Evolutionary conservation across 2,888 invertebrate genomes (phyloP).

Genomic region (Macaria notata): DNA sequence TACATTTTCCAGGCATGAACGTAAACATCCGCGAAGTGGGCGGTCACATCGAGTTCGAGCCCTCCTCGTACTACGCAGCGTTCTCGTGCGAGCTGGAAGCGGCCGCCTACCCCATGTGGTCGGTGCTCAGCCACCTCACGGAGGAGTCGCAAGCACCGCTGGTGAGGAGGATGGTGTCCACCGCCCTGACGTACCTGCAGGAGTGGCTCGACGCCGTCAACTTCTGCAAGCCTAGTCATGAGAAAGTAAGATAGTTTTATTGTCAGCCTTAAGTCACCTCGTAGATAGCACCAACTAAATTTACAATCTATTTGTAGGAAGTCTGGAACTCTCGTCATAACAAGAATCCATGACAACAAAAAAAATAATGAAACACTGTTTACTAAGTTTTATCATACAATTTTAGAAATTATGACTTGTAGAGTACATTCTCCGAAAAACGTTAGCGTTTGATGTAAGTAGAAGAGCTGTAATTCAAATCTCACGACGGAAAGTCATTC

Average conservation of each 20-base stretch:
- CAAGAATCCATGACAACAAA: too few species aligned
- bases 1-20: constrained; percentile 91
- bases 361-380: too few species aligned
- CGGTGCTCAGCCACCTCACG: constrained; percentile 93
- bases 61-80: constrained; percentile 98
- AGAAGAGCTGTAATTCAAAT: too few species aligned
- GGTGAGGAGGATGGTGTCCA: constrained; percentile 88
- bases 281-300: too few species aligned
- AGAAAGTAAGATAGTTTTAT: neutral
- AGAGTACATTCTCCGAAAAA: too few species aligned
- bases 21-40: constrained; percentile 95
- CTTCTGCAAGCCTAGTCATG: constrained; percentile 81
- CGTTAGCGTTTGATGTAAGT: too few species aligned
- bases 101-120: constrained; percentile 99
- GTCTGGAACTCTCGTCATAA: too few species aligned
- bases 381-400: too few species aligned
- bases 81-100: constrained; percentile 99
- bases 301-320: too few species aligned
- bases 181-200: constrained; percentile 89
- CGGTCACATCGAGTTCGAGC: constrained; percentile 97
- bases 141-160: constrained; percentile 87
- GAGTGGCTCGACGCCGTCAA: constrained; percentile 95
- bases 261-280: too few species aligned
- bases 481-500: too few species aligned
- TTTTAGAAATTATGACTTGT: too few species aligned